A percentile compares a stretch with the other conserved stretches of the same genome.
Conservation (phyloP, 2,888 invertebrate species). For the Lochmaea crataegi region DNA sequence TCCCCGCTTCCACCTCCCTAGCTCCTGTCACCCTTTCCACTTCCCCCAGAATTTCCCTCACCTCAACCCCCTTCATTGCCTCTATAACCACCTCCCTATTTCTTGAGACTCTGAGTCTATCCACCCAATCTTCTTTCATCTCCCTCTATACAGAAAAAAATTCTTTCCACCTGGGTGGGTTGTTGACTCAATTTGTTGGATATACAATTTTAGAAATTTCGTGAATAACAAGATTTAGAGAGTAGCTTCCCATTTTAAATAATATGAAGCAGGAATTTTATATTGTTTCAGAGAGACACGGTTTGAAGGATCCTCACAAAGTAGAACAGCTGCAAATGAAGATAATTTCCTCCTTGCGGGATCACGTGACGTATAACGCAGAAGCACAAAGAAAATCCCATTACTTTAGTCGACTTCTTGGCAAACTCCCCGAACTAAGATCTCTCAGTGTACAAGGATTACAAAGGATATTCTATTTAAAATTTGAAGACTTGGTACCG, state of each 20-base stretch:
- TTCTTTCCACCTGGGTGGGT: too few relatives aligned
- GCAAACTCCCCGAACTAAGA: conserved; percentile 92
- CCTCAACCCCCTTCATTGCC: too few relatives aligned
- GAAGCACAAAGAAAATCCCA: conserved; percentile 91
- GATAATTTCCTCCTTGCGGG: conserved; percentile 93
- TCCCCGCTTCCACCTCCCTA: too few relatives aligned
- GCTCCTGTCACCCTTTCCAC: too few relatives aligned
- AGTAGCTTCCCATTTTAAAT: background rate
- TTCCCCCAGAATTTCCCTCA: too few relatives aligned
- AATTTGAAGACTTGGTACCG: conserved; percentile 91
- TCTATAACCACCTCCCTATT: too few relatives aligned
- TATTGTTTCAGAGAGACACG: conserved; percentile 83
- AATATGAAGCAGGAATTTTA: conserved; percentile 6
- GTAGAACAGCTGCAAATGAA: conserved; percentile 97
- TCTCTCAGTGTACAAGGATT: conserved; percentile 93
- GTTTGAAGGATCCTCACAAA: conserved; percentile 89
- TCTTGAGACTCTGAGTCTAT: too few relatives aligned
- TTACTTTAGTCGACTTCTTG: conserved; percentile 92
- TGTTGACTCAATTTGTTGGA: too few relatives aligned
- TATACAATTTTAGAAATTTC: too few relatives aligned
- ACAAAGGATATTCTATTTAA: conserved; percentile 93
- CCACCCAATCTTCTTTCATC: too few relatives aligned
- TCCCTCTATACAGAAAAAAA: too few relatives aligned
- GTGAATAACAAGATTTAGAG: too few relatives aligned
- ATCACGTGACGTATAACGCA: conserved; percentile 94